Conservation (phyloP, 2,888 invertebrate genomes). For the Axea sp. region DNA sequence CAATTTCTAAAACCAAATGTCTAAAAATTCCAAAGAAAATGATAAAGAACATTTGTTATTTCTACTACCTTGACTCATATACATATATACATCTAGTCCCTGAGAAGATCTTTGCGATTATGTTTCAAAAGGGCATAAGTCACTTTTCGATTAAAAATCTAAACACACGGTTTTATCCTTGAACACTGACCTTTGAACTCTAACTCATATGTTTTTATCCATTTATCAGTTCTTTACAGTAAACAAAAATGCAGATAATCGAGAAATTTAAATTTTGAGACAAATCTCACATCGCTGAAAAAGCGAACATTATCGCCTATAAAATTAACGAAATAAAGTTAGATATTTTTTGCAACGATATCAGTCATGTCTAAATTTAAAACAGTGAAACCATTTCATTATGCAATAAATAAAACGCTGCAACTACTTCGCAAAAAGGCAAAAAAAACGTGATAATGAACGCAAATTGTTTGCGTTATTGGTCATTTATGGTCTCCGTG, state of each 20-base stretch:
- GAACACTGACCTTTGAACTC: slow-evolving; percentile 43
- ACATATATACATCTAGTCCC: slow-evolving; percentile 10
- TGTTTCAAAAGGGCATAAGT: slow-evolving; percentile 48
- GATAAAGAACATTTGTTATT: slow-evolving; percentile 8
- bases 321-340: slow-evolving; percentile 1
- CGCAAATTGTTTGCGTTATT: slow-evolving; percentile 32
- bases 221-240: too few species aligned
- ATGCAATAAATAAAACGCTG: slow-evolving; percentile 38
- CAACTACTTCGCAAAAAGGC: slow-evolving; percentile 22
- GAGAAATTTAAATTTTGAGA: neutral
- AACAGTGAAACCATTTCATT: slow-evolving; percentile 25
- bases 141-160: slow-evolving; percentile 33
- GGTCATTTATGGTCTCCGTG: slow-evolving; percentile 28
- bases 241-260: too few species aligned
- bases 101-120: slow-evolving; percentile 35
- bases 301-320: neutral
- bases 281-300: too few species aligned
- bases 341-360: slow-evolving; percentile 5
- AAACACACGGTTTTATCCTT: slow-evolving; percentile 24
- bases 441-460: slow-evolving; percentile 33
- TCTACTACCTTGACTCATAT: slow-evolving; percentile 32
- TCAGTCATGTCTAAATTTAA: slow-evolving; percentile 50
- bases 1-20: too few species aligned
- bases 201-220: neutral
- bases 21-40: neutral